Evolutionary conservation across 1,140 invertebrate species (phyloP).

Genomic region (Achatina immaculata): DNA sequence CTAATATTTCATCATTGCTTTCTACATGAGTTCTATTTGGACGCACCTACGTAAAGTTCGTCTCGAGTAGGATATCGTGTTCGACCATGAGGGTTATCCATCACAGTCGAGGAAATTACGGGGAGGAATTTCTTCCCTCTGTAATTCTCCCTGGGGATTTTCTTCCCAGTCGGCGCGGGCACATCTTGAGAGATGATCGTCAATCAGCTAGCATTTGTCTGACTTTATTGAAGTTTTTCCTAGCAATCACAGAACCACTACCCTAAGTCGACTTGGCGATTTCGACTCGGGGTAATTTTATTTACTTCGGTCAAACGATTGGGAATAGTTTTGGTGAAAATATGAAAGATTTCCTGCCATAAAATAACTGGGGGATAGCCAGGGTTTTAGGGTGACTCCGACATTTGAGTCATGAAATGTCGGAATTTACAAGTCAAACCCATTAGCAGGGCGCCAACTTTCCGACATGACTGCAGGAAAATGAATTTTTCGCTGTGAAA

Average conservation of each 20-base stretch:
- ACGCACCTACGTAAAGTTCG: neutral
- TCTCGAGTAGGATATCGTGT: conserved; percentile 12
- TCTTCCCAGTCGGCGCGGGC: neutral
- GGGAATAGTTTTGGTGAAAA: neutral
- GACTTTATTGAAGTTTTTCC: conserved; percentile 22
- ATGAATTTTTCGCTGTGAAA: conserved; percentile 13
- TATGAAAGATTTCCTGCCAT: conserved; percentile 10
- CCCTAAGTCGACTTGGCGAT: neutral
- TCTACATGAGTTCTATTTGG: neutral
- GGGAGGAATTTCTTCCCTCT: neutral
- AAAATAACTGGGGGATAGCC: neutral
- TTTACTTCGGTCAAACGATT: neutral
- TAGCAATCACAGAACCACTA: conserved; percentile 1
- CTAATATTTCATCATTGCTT: neutral
- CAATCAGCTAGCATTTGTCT: conserved; percentile 30
- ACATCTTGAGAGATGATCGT: conserved; percentile 29
- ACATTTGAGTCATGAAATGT: neutral
- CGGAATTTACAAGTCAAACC: neutral
- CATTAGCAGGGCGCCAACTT: conserved; percentile 13
- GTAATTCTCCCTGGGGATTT: conserved; percentile 10
- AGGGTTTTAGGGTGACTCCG: neutral
- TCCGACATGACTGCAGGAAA: neutral
- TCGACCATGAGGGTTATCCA: conserved; percentile 3
- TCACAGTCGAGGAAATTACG: neutral
- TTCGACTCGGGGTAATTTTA: neutral